Evolutionary conservation across 2,113 vertebrate species (phyloP).

Genomic region (Crotalus horridus): DNA sequence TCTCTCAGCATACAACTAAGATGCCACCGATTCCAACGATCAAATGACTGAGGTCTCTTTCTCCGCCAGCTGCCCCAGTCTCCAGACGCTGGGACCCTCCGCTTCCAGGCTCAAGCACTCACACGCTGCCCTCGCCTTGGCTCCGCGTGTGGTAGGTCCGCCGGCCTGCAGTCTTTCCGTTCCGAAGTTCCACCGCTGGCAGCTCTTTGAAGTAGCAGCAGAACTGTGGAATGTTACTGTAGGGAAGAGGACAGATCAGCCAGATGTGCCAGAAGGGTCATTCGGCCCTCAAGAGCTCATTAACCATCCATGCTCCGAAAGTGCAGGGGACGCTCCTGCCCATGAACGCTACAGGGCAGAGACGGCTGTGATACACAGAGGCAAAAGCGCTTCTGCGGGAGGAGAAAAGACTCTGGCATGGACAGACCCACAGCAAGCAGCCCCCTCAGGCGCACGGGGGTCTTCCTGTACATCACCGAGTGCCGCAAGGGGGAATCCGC

Average conservation of each 20-base stretch:
- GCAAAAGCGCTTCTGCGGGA: neutral
- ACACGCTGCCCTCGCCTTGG: constrained; percentile 95
- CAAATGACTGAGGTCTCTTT: neutral
- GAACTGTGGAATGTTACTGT: constrained; percentile 95
- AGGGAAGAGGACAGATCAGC: constrained; percentile 17
- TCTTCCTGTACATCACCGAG: too few relatives aligned
- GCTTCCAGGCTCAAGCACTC: constrained; percentile 66
- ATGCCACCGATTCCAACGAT: neutral
- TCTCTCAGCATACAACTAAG: neutral
- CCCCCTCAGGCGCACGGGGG: too few relatives aligned
- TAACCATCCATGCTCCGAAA: neutral
- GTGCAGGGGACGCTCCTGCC: neutral
- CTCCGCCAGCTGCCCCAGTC: neutral
- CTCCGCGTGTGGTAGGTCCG: constrained; percentile 96
- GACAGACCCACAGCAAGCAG: neutral
- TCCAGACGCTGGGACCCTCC: neutral
- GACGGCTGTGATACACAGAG: neutral
- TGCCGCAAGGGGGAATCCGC: neutral
- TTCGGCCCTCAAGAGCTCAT: neutral
- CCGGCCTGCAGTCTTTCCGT: constrained; percentile 93
- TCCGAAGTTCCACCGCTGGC: constrained; percentile 92
- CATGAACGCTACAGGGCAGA: neutral
- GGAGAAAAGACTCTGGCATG: neutral
- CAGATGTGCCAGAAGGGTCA: neutral
- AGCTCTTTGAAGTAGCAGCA: constrained; percentile 98